Base-by-base conservation (phyloP, 2,113 vertebrate genomes). In the Emydocephalus ijimae region DNA sequence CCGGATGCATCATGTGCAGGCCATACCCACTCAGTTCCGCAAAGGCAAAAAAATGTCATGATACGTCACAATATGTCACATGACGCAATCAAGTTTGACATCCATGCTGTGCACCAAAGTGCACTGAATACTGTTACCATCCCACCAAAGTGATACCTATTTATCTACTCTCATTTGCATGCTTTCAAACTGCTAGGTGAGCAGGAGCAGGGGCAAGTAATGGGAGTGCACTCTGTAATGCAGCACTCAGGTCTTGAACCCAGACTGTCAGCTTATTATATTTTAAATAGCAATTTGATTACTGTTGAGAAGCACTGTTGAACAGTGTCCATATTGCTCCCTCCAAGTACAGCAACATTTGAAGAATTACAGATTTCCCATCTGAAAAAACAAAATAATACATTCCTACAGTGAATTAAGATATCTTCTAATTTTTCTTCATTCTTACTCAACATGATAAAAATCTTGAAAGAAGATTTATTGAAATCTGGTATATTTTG, bases 341-440 rank as follows among this genome's bases (percentile, higher is more conserved):
- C 15, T 74, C n/a, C 34, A 15, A 34, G 15, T 34, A 39, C 69
- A 74, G 14, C n/a, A 34, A 34, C n/a, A 74, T 34, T 74, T 74
- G n/a, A 74, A 74, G 5, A 74, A 34, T 74, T 74, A 18, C 64
- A 74, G n/a, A 34, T 34, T 74, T 34, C 14, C 2, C 0, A 0
- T 74, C n/a, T 34, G n/a, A 74, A 74, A n/a, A 74, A 74, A 6
- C 64, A 74, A 74, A 34, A 74, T 7, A 39, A 74, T 7, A 74
- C n/a, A 34, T 74, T 74, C n/a, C n/a, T 92, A 24, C 91, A 54
- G 91, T 88, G 34, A 89, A 54, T 96, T 95, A 96, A 64, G 29
- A 92, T 61, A 96, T 95, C 26, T 94, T 94, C 95, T 14, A 15
- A 94, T 88, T 90, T 93, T 93, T 45, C 93, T 96, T 93, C 61